phyloP scores from a whole-genome alignment of 1,140 invertebrate genomes.

The Conopomorpha cramerella region DNA sequence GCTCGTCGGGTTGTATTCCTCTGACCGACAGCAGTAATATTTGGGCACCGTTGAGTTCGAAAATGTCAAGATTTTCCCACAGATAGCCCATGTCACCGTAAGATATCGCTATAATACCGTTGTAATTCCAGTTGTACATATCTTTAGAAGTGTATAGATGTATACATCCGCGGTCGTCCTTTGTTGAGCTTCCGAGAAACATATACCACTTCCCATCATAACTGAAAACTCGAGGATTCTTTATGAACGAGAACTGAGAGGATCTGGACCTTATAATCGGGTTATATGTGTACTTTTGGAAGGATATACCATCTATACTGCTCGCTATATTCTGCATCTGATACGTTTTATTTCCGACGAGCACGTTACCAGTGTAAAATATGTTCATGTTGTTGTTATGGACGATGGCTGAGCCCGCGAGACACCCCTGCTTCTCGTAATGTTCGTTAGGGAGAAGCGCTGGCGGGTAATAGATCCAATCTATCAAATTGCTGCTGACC shows the following conservation, averaged over 20 bases:
- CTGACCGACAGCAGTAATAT: constrained; percentile 45
- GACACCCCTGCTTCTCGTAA: constrained; percentile 21
- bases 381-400: constrained; percentile 24
- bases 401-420: constrained; percentile 41
- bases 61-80: constrained; percentile 53
- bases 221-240: constrained; percentile 52
- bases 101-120: constrained; percentile 34
- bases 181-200: constrained; percentile 39
- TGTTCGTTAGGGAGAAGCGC: constrained; percentile 43
- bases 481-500: constrained; percentile 30
- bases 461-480: constrained; percentile 41
- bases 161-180: constrained; percentile 29
- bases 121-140: constrained; percentile 39
- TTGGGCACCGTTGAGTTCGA: constrained; percentile 39
- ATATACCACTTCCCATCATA: constrained; percentile 41
- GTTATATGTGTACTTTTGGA: constrained; percentile 38
- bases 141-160: constrained; percentile 40
- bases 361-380: no score
- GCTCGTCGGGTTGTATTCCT: constrained; percentile 33
- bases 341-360: constrained; percentile 9
- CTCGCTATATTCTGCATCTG: constrained; percentile 43
- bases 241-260: no score
- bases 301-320: constrained; percentile 36
- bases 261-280: no score
- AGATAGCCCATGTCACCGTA: constrained; percentile 37